Conservation (phyloP, 2,113 vertebrate genomes). For the Corvus cornix region DNA sequence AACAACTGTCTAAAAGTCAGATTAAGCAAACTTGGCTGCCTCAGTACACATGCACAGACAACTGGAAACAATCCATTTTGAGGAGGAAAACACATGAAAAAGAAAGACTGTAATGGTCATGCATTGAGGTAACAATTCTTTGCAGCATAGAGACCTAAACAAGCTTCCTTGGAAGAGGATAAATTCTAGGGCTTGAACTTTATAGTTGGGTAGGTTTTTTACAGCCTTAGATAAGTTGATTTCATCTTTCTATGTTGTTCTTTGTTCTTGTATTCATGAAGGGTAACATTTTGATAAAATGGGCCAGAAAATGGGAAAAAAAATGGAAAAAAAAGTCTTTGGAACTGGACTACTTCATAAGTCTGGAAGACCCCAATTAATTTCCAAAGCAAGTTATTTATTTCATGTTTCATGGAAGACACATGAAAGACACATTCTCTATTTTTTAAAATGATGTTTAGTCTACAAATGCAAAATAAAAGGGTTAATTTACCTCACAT, state of each 20-base stretch:
- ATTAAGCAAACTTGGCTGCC: background rate
- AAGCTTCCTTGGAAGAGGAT: background rate
- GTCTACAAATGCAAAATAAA: background rate
- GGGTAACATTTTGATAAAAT: background rate
- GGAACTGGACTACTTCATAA: background rate
- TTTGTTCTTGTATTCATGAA: background rate
- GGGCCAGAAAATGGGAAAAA: background rate
- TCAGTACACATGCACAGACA: background rate
- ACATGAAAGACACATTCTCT: background rate
- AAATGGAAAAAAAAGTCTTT: background rate
- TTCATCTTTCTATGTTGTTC: background rate
- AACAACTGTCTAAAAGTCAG: background rate
- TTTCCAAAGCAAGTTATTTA: background rate
- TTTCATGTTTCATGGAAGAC: background rate
- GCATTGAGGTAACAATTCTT: background rate
- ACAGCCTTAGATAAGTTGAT: background rate
- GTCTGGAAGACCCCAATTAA: background rate
- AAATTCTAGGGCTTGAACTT: background rate
- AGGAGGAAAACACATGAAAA: background rate
- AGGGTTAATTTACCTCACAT: background rate
- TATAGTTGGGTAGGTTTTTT: accelerated
- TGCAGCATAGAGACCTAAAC: background rate
- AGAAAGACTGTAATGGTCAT: background rate
- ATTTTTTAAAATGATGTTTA: accelerated
- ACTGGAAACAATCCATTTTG: background rate